Conservation (phyloP, 1,140 invertebrate species). For the Drosophila eugracilis region DNA sequence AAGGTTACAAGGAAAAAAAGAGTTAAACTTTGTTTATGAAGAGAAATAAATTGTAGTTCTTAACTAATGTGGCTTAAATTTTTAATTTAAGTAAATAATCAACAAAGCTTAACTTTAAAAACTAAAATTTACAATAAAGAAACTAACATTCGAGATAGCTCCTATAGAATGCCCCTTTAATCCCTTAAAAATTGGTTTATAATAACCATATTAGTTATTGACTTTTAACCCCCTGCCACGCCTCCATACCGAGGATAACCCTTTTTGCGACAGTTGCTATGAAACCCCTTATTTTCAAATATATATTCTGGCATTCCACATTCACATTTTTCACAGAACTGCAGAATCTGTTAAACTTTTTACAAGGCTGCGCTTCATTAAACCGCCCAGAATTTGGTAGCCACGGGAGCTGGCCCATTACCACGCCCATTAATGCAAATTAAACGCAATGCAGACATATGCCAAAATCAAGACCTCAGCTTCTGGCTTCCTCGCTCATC, state of each 20-base stretch:
- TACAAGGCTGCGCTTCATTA: slow-evolving; percentile 67
- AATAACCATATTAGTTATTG: slow-evolving; percentile 47
- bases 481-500: slow-evolving; percentile 9
- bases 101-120: no score
- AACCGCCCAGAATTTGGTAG: slow-evolving; percentile 38
- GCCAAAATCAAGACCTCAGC: slow-evolving; percentile 47
- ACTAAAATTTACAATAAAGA: not conserved
- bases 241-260: slow-evolving; percentile 29
- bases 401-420: slow-evolving; percentile 52
- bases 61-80: no score
- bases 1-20: no score
- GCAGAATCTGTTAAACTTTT: slow-evolving; percentile 41
- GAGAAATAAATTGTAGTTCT: no score
- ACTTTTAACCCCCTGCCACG: slow-evolving; percentile 56
- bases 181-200: not conserved
- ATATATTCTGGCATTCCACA: slow-evolving; percentile 9
- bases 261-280: slow-evolving; percentile 63
- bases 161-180: not conserved
- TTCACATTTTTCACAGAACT: slow-evolving; percentile 11
- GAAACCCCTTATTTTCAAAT: slow-evolving; percentile 22
- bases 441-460: slow-evolving; percentile 83
- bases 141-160: no score
- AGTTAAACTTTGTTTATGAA: no score
- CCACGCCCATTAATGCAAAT: slow-evolving; percentile 84
- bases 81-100: no score